Percentiles rank a stretch among this genome's conserved stretches.
phyloP scores from a whole-genome alignment of 1,140 invertebrate genomes.

The Leptinotarsa undecemlineata region DNA sequence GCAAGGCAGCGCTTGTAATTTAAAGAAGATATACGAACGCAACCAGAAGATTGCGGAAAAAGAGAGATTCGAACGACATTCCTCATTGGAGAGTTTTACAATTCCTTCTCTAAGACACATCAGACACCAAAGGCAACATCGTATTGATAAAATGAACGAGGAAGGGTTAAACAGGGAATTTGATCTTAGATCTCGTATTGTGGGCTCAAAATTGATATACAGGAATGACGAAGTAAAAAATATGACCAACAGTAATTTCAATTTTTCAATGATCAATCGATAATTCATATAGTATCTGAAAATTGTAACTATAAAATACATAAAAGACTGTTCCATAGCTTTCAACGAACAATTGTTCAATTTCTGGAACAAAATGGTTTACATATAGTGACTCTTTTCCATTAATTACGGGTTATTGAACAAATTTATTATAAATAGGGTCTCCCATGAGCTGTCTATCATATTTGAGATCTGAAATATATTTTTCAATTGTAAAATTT shows the following conservation, averaged over 20 bases:
- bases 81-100: constrained; percentile 31
- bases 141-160: constrained; percentile 28
- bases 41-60: constrained; percentile 34
- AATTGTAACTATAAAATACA: neutral
- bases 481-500: too few relatives aligned
- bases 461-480: too few relatives aligned
- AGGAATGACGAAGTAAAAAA: constrained; percentile 20
- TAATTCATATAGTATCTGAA: neutral
- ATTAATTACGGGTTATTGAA: too few relatives aligned
- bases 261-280: constrained; percentile 19
- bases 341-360: too few relatives aligned
- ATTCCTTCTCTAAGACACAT: constrained; percentile 37
- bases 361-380: too few relatives aligned
- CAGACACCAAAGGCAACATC: constrained; percentile 46
- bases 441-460: too few relatives aligned
- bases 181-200: constrained; percentile 18
- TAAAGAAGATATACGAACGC: constrained; percentile 44
- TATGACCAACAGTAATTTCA: constrained; percentile 14
- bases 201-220: neutral
- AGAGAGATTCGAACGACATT: constrained; percentile 41
- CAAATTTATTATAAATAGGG: too few relatives aligned
- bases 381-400: too few relatives aligned
- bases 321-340: too few relatives aligned
- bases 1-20: constrained; percentile 44
- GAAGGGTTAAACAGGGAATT: neutral